Conservation (phyloP, 2,113 vertebrate species). For the Phaethon lepturus region DNA sequence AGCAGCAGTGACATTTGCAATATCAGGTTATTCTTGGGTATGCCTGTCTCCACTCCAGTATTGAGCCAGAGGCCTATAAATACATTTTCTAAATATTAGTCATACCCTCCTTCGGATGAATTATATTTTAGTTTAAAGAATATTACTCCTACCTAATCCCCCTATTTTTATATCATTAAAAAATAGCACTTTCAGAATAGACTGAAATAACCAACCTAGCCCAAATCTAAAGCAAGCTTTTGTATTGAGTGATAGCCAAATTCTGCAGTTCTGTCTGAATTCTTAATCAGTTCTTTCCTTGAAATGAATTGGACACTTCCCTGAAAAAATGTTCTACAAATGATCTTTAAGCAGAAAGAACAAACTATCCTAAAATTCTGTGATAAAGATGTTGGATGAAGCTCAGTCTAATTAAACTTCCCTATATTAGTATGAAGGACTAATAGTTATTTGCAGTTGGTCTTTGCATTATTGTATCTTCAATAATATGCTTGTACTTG, state of each 20-base stretch:
- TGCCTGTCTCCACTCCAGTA: not conserved
- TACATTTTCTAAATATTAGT: constrained; percentile 52
- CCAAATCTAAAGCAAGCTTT: constrained; percentile 4
- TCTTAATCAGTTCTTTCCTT: not conserved
- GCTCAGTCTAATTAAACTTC: not conserved
- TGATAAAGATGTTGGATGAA: not conserved
- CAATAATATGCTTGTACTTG: not conserved
- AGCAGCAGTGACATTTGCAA: not conserved
- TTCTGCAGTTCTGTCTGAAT: constrained; percentile 16
- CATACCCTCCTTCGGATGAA: constrained; percentile 49
- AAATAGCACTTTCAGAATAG: constrained; percentile 18
- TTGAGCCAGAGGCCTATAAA: constrained; percentile 37
- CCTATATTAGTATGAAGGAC: rapidly evolving
- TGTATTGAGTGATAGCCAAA: not conserved
- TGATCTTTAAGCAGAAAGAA: not conserved
- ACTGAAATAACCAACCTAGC: constrained; percentile 30
- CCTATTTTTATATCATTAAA: constrained; percentile 53
- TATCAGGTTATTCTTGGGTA: constrained; percentile 12
- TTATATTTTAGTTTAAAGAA: constrained; percentile 36
- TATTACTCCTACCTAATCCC: constrained; percentile 53
- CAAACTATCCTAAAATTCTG: not conserved
- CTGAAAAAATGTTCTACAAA: not conserved
- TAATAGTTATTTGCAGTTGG: not conserved
- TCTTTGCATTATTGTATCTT: not conserved
- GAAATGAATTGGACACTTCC: not conserved